phyloP scores from a whole-genome alignment of 2,113 vertebrate genomes.

The Benthochromis sp. region DNA sequence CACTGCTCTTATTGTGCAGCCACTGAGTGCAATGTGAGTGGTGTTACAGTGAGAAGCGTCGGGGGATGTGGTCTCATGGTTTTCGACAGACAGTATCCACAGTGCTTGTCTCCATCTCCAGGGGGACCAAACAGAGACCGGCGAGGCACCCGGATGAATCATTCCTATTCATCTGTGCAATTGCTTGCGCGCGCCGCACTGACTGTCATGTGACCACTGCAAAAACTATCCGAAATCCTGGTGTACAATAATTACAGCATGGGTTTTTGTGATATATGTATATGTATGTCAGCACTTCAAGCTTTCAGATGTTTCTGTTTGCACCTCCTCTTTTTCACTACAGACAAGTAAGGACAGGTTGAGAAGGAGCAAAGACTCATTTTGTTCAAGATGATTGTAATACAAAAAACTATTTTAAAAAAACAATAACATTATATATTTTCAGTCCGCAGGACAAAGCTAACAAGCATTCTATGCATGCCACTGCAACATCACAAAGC shows the following conservation, averaged over 20 bases:
- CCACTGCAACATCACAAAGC: slow-evolving; percentile 45
- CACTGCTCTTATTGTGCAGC: slow-evolving; percentile 46
- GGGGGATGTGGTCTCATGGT: slow-evolving; percentile 37
- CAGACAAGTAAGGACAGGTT: not conserved
- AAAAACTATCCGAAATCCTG: slow-evolving; percentile 4
- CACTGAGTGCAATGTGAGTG: not conserved
- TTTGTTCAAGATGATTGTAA: not conserved
- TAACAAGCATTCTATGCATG: slow-evolving; percentile 47
- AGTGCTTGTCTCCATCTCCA: slow-evolving; percentile 46
- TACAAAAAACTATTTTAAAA: not conserved
- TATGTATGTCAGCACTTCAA: not conserved
- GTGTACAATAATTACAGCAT: not conserved
- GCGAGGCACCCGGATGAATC: slow-evolving; percentile 40
- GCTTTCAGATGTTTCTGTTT: not conserved
- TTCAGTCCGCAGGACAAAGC: slow-evolving; percentile 18
- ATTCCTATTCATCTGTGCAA: slow-evolving; percentile 33
- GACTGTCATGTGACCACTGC: slow-evolving; percentile 22
- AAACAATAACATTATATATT: not conserved
- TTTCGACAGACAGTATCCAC: slow-evolving; percentile 49
- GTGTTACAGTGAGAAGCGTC: slow-evolving; percentile 54
- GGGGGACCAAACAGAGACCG: slow-evolving; percentile 46
- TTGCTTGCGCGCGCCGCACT: slow-evolving; percentile 6
- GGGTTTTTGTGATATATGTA: not conserved
- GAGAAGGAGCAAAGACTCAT: not conserved
- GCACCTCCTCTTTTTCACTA: not conserved